Evolutionary conservation across 2,797 vertebrate genomes (phyloP).

Genomic region (Hapalemur alaotrensis): DNA sequence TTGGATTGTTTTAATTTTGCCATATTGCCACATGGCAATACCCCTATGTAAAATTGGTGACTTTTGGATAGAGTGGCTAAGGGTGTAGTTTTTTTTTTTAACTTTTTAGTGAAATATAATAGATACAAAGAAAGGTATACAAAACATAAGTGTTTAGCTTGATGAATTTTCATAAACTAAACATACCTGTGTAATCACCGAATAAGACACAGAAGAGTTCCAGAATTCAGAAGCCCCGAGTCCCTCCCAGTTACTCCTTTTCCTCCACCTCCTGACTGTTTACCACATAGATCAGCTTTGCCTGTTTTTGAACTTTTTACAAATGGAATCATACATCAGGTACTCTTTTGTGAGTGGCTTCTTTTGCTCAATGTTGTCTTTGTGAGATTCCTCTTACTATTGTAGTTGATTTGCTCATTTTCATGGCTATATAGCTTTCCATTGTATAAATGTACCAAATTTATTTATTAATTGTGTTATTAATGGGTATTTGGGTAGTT

Average conservation of each 20-base stretch:
- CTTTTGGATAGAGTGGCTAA: background rate
- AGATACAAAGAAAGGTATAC: background rate
- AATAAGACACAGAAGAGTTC: background rate
- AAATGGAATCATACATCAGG: background rate
- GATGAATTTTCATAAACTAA: background rate
- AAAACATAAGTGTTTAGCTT: background rate
- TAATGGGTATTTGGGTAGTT: background rate
- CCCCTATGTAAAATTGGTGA: background rate
- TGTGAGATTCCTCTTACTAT: background rate
- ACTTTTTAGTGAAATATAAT: background rate
- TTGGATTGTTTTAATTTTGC: constrained; percentile 19
- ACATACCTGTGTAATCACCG: background rate
- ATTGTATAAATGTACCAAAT: background rate
- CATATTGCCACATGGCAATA: background rate
- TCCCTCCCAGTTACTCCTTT: background rate
- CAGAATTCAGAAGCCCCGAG: background rate
- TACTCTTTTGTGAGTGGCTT: background rate
- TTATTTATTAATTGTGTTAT: background rate
- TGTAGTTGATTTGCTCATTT: background rate
- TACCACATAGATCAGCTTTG: background rate
- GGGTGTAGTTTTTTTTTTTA: background rate
- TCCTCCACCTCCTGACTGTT: background rate
- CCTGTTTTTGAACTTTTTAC: background rate
- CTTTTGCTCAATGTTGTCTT: background rate
- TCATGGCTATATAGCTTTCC: background rate